Conservation (phyloP, 1,140 invertebrate genomes). For the Hyles euphorbiae region DNA sequence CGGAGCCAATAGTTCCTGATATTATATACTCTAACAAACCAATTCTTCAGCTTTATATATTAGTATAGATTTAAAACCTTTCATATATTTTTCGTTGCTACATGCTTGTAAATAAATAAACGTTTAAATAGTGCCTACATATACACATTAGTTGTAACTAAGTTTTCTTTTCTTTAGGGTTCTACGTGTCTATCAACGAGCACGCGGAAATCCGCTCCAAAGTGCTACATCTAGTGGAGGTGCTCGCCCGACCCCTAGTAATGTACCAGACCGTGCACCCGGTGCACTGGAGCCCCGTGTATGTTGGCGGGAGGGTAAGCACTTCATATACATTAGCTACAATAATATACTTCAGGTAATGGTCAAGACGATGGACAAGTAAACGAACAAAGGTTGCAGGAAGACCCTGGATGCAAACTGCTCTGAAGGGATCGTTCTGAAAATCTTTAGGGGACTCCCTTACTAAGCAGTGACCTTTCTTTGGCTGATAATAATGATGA, state of each 20-base stretch:
- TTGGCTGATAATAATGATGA: too few species aligned
- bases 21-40: too few species aligned
- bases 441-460: not conserved
- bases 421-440: not conserved
- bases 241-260: conserved; percentile 92
- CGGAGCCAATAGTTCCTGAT: too few species aligned
- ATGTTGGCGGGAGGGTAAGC: conserved; percentile 89
- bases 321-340: not conserved
- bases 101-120: too few species aligned
- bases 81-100: too few species aligned
- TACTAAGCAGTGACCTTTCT: too few species aligned
- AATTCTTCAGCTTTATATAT: too few species aligned
- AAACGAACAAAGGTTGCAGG: not conserved
- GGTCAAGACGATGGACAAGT: too few species aligned
- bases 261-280: conserved; percentile 93
- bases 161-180: conserved; percentile 76
- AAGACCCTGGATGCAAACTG: not conserved
- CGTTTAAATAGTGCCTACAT: too few species aligned
- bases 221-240: conserved; percentile 93
- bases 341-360: too few species aligned
- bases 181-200: conserved; percentile 90
- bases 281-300: conserved; percentile 93
- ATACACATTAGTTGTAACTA: too few species aligned
- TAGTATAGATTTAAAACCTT: too few species aligned
- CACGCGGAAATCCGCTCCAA: conserved; percentile 89